Base-by-base conservation (phyloP, 1,140 invertebrate genomes). In the Ladona fulva region DNA sequence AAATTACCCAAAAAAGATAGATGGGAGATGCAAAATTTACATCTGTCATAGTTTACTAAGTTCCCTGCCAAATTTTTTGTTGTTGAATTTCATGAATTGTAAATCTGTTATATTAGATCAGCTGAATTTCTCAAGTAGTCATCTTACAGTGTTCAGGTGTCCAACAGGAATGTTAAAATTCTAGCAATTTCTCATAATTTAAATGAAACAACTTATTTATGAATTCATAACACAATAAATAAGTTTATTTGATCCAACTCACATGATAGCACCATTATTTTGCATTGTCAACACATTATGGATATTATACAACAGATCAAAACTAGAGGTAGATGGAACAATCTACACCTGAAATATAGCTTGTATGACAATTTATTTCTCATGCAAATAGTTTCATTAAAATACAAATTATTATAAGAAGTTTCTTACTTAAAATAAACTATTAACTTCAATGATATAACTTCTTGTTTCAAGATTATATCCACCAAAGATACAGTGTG, bases 271-370 rank as follows among this genome's bases (percentile, higher is more conserved):
- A 66, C 52, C 52, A 66, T 66, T 66, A 66, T 66, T 6, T 66
- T 66, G 52, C 52, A 66, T 66, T 66, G 52, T 22, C 14, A 66
- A 66, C 12, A 6, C 1, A 5, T 66, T 22, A 16, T 66, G 14
- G 52, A 66, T 66, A 22, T 6, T 66, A 37, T 66, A 66, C 52
- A 66, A 66, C 52, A 66, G 52, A 66, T 66, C 52, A 66, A 66
- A 66, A 66, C 52, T 66, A 66, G 52, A 66, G 52, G 52, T 66
- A 66, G 52, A 66, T 66, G n/a, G 52, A 66, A 66, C 14, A 66
- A 66, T 66, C 52, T 66, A 66, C 52, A 66, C 52, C n/a, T 66
- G 14, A 22, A 22, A 66, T 19, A 22, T 19, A 19, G 52, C 14
- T 66, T 22, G n/a, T 66, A 66, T 19, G n/a, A 66, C 52, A 66